Conservation (phyloP, 2,797 vertebrate genomes). For the Tiaroga cobitis region DNA sequence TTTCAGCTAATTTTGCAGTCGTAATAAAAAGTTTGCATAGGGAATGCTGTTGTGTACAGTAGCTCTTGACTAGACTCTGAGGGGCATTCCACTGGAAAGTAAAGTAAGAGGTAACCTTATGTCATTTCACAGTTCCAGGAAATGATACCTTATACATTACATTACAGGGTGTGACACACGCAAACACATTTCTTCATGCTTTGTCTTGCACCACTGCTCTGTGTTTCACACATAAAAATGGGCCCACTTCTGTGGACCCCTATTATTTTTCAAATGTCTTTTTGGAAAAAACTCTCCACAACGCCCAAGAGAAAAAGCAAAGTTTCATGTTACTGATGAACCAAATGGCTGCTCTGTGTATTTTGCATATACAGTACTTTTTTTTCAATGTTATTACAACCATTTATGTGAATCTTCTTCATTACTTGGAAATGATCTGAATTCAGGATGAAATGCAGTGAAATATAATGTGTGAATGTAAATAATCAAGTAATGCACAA, state of each 20-base stretch:
- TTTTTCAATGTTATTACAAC: neutral
- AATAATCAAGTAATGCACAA: constrained; percentile 28
- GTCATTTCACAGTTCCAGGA: constrained; percentile 41
- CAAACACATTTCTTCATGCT: constrained; percentile 32
- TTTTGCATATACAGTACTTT: neutral
- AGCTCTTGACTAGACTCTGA: constrained; percentile 1
- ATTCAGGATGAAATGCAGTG: neutral
- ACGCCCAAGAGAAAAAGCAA: neutral
- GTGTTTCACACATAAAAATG: neutral
- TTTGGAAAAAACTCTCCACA: neutral
- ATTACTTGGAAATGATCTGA: neutral
- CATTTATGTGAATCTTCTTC: neutral
- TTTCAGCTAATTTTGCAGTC: neutral
- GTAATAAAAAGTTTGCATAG: neutral
- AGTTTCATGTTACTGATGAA: constrained; percentile 26
- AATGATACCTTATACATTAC: constrained; percentile 42
- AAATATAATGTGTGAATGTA: constrained; percentile 20
- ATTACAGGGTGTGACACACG: constrained; percentile 45
- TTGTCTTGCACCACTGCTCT: constrained; percentile 31
- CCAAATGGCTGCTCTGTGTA: neutral
- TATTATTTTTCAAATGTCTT: constrained; percentile 11
- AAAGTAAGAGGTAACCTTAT: constrained; percentile 11
- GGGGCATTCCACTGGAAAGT: constrained; percentile 10
- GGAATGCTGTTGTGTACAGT: neutral
- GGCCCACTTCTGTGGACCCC: neutral